phyloP scores from a whole-genome alignment of 2,888 invertebrate species.

The Pseudococcus viburni region DNA sequence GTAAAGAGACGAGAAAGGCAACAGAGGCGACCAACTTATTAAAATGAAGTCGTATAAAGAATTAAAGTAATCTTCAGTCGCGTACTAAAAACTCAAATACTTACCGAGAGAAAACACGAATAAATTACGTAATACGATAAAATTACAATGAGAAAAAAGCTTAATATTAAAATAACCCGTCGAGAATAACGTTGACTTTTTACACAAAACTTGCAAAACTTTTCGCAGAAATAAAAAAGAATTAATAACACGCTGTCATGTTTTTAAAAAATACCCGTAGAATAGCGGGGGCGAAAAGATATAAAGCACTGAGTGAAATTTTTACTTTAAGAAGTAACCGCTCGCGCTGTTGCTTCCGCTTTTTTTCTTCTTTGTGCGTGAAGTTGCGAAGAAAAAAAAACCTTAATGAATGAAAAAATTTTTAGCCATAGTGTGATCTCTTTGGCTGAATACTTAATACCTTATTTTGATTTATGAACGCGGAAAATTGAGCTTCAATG shows the following conservation, averaged over 20 bases:
- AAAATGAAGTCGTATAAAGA: slow-evolving; percentile 39
- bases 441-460: slow-evolving; percentile 46
- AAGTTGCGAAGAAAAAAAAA: slow-evolving; percentile 30
- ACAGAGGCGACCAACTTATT: neutral
- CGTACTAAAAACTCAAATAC: slow-evolving; percentile 25
- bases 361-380: neutral
- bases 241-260: slow-evolving; percentile 54
- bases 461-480: slow-evolving; percentile 54
- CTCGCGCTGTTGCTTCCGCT: slow-evolving; percentile 53
- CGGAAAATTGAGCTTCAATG: slow-evolving; percentile 41
- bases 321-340: slow-evolving; percentile 43
- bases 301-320: slow-evolving; percentile 48
- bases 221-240: slow-evolving; percentile 42
- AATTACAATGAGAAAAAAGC: slow-evolving; percentile 49
- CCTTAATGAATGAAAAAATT: slow-evolving; percentile 43
- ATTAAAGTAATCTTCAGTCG: slow-evolving; percentile 45
- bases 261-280: slow-evolving; percentile 22
- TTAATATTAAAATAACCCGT: slow-evolving; percentile 52
- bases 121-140: slow-evolving; percentile 41
- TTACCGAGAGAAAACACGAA: slow-evolving; percentile 44
- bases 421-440: slow-evolving; percentile 41
- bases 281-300: slow-evolving; percentile 11
- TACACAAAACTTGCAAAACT: slow-evolving; percentile 28
- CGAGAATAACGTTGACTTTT: slow-evolving; percentile 46
- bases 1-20: neutral